Percentiles rank a stretch among this genome's conserved stretches.
phyloP scores from a whole-genome alignment of 1,140 invertebrate species.

The Sarcophaga peregrina region DNA sequence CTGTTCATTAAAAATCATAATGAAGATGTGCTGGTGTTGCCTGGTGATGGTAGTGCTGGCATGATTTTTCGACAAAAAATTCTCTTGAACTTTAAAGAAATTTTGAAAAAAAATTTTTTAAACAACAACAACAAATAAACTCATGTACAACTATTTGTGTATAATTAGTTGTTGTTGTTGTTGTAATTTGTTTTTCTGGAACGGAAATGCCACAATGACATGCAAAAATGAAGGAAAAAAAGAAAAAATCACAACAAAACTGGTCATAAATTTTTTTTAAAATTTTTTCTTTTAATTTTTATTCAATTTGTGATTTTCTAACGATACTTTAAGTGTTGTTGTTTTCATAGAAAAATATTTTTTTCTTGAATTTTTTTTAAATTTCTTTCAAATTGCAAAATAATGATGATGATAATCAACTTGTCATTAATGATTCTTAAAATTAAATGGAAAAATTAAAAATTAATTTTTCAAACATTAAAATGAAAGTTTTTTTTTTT shows the following conservation, averaged over 20 bases:
- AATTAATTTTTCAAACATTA: too few species aligned
- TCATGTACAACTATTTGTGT: background rate
- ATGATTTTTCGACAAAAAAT: background rate
- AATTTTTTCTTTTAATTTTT: background rate
- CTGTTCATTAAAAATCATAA: too few species aligned
- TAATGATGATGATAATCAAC: too few species aligned
- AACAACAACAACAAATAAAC: background rate
- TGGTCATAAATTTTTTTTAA: too few species aligned
- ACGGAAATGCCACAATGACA: slow-evolving; percentile 36
- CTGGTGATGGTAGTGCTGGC: background rate
- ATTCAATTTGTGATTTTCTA: background rate
- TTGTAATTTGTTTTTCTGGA: slow-evolving; percentile 1
- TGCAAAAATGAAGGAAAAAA: slow-evolving; percentile 30
- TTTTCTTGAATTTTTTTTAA: too few species aligned
- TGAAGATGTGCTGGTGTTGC: too few species aligned
- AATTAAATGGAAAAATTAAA: too few species aligned
- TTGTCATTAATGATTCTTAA: too few species aligned
- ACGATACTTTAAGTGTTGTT: background rate
- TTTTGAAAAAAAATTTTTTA: background rate
- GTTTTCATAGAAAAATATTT: too few species aligned
- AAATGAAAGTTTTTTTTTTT: too few species aligned
- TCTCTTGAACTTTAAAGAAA: slow-evolving; percentile 4
- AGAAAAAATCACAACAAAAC: background rate
- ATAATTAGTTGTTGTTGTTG: background rate
- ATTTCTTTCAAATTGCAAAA: too few species aligned